These are phyloP conservation scores for Gopherus flavomarginatus DNA, from an alignment of 2,113 vertebrate species.

Conservation along the genomic window DNA sequence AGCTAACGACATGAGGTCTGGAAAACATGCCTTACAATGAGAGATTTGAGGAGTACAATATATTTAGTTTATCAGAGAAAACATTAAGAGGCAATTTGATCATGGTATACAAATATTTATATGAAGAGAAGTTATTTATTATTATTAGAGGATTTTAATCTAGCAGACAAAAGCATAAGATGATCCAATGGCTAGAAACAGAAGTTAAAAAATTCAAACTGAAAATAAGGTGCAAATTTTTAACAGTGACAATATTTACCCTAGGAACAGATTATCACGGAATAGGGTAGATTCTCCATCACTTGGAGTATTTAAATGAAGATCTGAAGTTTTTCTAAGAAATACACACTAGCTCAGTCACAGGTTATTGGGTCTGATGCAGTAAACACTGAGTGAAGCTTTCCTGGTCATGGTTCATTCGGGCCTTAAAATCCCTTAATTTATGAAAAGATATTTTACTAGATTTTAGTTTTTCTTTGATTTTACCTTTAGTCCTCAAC, in stretches of 20 bases:
- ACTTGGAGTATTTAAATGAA: not conserved
- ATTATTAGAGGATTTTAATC: not conserved
- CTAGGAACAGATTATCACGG: no score
- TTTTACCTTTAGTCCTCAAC: not conserved
- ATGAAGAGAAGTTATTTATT: no score
- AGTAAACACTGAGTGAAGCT: not conserved
- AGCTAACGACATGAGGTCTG: not conserved
- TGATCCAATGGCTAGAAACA: not conserved
- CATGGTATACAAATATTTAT: not conserved
- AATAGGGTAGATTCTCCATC: no score
- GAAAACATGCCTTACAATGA: not conserved
- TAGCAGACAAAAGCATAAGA: not conserved
- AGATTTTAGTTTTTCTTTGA: not conserved
- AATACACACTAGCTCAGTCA: not conserved
- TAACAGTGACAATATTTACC: no score
- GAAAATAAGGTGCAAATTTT: not conserved
- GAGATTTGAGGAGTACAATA: not conserved
- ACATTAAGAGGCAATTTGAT: not conserved
- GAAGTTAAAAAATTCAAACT: not conserved
- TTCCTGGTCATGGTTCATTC: not conserved
- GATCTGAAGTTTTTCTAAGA: not conserved
- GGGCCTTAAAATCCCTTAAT: not conserved
- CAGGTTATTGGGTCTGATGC: not conserved
- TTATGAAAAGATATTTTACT: not conserved
- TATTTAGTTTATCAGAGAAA: not conserved